Conservation (phyloP, 2,888 invertebrate genomes). For the Plebejus anna region DNA sequence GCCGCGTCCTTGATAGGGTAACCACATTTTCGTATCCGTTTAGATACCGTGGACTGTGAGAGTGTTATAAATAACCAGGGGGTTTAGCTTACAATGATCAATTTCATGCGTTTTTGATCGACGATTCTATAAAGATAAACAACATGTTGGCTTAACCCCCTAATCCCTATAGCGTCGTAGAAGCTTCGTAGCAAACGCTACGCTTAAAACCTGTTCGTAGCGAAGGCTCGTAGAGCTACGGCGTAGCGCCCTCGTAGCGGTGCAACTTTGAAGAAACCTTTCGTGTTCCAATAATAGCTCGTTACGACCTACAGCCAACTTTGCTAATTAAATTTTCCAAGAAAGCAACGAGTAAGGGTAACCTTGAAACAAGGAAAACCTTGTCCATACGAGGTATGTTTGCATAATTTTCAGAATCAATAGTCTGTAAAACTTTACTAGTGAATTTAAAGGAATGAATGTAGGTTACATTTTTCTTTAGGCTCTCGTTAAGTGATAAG, state of each 20-base stretch:
- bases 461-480: not conserved
- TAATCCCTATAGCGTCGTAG: not conserved
- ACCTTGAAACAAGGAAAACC: not conserved
- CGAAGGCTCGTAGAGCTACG: not conserved
- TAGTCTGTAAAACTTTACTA: not conserved
- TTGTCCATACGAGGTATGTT: not conserved
- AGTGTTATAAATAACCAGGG: no score
- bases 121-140: no score
- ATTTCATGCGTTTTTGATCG: no score
- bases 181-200: not conserved
- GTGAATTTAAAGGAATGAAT: not conserved
- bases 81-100: no score
- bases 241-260: conserved; percentile 2
- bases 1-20: no score
- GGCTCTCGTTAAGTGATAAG: not conserved
- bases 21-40: no score
- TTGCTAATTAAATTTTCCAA: conserved; percentile 12
- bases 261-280: not conserved
- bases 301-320: not conserved
- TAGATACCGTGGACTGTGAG: no score
- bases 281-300: conserved; percentile 6
- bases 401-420: not conserved
- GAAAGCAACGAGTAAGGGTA: not conserved
- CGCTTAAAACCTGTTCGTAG: not conserved
- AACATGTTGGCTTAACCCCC: not conserved